Evolutionary conservation across 2,888 invertebrate genomes (phyloP), one percentile per base, ranked within the genome.

Genomic region (Thymelicus lineola): DNA sequence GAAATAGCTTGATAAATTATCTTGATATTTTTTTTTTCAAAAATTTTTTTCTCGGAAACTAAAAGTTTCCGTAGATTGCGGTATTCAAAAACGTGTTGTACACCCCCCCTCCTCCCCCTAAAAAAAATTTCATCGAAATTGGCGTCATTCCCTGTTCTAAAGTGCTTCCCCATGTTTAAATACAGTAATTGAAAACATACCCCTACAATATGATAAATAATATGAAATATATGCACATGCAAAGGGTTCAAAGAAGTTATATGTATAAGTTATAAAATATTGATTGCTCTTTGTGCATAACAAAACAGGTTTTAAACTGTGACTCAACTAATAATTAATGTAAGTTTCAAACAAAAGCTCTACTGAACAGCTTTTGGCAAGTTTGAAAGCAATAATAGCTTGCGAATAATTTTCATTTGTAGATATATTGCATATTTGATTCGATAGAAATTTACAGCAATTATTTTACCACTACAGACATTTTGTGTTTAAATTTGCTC

Each of bases 401-500:
- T 28, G 28, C 0, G 28, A 28, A 28, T 28, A 28, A 28, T 28
- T 12, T 4, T 15, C 12, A 53, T 17, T 50, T 20, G 3, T 20
- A 53, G 9, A 5, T 53, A 3, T 20, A 53, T 5, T 20, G 12
- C n/a, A 15, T 17, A 14, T 46, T 48, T 35, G 48, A n/a, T 35
- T 7, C 15, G 5, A 48, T 5, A 14, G 35, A n/a, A 46, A 62
- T 35, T 15, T 15, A 15, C 61, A 20, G 35, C 17, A 10, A n/a
- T 35, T 46, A 66, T 59, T 42, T 53, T n/a, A 53, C 12, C 10
- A 53, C 53, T 53, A n/a, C 62, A 68, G 57, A 46, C 77, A 81
- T 80, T 80, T 79, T 73, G 79, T 77, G 78, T 75, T 81, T 75
- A 80, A 81, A 83, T 67, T 81, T 66, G 42, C 38, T 59, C 12